These are phyloP conservation scores for Clusia tigrina DNA, from an alignment of 2,888 invertebrate genomes.

Conservation along the genomic window DNA sequence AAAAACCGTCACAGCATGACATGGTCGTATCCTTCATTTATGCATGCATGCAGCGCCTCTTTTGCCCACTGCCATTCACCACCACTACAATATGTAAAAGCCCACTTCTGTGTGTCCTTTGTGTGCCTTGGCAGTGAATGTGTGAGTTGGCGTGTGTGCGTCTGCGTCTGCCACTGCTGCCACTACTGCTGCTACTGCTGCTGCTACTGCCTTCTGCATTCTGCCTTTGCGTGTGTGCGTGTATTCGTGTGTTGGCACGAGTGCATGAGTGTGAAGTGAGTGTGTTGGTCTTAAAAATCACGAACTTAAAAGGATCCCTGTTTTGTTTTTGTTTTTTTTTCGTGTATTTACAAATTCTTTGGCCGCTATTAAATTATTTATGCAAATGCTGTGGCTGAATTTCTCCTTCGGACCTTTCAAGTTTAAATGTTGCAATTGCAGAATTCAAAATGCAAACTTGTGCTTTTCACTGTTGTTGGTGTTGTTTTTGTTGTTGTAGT, in stretches of 20 bases:
- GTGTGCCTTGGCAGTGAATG: background rate
- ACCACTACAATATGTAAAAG: background rate
- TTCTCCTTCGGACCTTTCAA: constrained; percentile 24
- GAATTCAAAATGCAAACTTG: too few species aligned
- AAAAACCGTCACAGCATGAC: constrained; percentile 50
- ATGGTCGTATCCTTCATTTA: constrained; percentile 49
- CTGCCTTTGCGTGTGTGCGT: too few species aligned
- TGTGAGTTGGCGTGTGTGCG: background rate
- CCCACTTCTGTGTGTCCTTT: constrained; percentile 11
- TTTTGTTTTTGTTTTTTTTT: background rate
- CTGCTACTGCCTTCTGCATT: too few species aligned
- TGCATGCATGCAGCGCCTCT: background rate
- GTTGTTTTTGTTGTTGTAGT: background rate
- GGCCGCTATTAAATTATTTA: constrained; percentile 23
- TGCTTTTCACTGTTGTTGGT: background rate
- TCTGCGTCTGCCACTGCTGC: background rate
- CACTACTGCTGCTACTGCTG: too few species aligned
- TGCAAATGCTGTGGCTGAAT: constrained; percentile 28
- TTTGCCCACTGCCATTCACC: background rate
- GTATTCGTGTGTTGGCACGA: too few species aligned
- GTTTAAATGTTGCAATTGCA: constrained; percentile 21
- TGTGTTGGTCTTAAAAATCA: too few species aligned
- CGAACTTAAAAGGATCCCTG: too few species aligned
- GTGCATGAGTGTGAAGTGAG: too few species aligned
- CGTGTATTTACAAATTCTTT: background rate